Conservation (phyloP, 2,113 vertebrate genomes). For the Pan troglodytes region NHGRI_mPanTro3-v2.1_pri NC_072403.2:83350501-83351000, state of each 20-base stretch:
- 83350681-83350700: background rate
- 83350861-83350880: conserved; percentile 45
- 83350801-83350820: conserved; percentile 46
- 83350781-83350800: background rate
- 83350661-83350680: background rate
- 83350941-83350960: conserved; percentile 4
- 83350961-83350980: conserved; percentile 49
- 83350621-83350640: conserved; percentile 2
- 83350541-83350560: conserved; percentile 18
- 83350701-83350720: accelerated
- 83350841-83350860: conserved; percentile 55
- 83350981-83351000: conserved; percentile 15
- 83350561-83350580: background rate
- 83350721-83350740: background rate
- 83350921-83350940: conserved; percentile 34
- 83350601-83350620: background rate
- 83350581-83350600: background rate
- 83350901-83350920: conserved; percentile 35
- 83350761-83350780: background rate
- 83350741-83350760: background rate
- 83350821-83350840: background rate
- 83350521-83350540: background rate
- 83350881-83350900: conserved; percentile 57
- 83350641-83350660: conserved; percentile 10
- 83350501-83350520: conserved; percentile 10